Conservation (phyloP, 30 jellyfish, hydroid and myxozoan genomes). For the Clytia hemisphaerica region DNA sequence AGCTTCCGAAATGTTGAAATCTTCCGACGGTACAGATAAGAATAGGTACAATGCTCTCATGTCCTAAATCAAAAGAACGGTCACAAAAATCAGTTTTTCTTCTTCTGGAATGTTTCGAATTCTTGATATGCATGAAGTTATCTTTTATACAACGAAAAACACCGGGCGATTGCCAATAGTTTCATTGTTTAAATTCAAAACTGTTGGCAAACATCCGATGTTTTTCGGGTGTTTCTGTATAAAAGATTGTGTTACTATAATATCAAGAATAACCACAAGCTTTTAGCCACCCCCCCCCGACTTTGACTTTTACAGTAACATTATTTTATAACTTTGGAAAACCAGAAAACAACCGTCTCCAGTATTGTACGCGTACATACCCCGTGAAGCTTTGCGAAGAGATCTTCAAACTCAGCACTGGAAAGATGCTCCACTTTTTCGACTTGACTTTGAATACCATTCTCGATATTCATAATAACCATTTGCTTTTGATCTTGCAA, state of each 20-base stretch:
- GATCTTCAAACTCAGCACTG: slow-evolving; percentile 46
- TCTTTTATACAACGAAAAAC: not conserved
- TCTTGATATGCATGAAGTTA: not conserved
- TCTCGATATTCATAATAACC: slow-evolving; percentile 48
- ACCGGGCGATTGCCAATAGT: not conserved
- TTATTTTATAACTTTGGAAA: no score
- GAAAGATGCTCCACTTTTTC: slow-evolving; percentile 24
- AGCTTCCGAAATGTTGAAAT: no score
- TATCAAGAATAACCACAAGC: no score
- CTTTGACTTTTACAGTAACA: no score
- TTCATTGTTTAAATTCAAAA: no score
- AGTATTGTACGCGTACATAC: not conserved
- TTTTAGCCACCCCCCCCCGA: no score
- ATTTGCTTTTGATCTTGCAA: slow-evolving; percentile 67
- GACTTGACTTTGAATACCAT: slow-evolving; percentile 66
- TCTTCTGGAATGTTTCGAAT: not conserved
- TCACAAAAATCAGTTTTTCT: not conserved
- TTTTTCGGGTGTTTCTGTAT: no score
- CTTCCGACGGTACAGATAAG: slow-evolving; percentile 60
- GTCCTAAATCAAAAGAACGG: slow-evolving; percentile 45
- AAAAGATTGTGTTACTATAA: not conserved
- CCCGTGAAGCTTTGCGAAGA: slow-evolving; percentile 68
- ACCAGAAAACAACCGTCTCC: no score
- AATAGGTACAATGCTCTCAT: slow-evolving; percentile 67
- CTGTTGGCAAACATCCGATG: no score